phyloP scores from a whole-genome alignment of 2,113 vertebrate genomes.

The Ammodytes marinus region DNA sequence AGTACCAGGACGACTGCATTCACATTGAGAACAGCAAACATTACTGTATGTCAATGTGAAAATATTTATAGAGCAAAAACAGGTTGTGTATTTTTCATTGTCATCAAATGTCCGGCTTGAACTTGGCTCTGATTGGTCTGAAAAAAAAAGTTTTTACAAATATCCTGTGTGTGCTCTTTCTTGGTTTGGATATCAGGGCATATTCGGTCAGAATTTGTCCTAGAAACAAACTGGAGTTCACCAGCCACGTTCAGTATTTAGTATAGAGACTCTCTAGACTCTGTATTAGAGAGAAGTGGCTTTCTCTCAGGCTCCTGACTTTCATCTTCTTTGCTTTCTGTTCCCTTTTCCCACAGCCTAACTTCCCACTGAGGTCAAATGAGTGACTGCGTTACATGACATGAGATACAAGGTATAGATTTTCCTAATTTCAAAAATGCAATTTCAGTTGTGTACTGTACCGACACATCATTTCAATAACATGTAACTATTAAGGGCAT shows the following conservation, averaged over 20 bases:
- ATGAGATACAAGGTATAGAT: not conserved
- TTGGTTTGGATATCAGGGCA: not conserved
- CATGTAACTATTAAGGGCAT: too few relatives aligned
- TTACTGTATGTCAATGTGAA: not conserved
- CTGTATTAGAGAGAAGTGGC: not conserved
- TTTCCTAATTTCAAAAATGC: not conserved
- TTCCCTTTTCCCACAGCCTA: slow-evolving; percentile 48
- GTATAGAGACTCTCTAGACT: too few relatives aligned
- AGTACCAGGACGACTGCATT: not conserved
- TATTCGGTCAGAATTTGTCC: not conserved
- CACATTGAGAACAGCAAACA: not conserved
- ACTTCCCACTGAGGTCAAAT: slow-evolving; percentile 19
- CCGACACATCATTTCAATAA: too few relatives aligned
- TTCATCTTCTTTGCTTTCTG: slow-evolving; percentile 15
- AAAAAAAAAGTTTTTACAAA: not conserved
- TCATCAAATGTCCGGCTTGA: not conserved
- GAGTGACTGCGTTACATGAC: not conserved
- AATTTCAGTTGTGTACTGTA: not conserved
- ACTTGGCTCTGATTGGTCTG: not conserved
- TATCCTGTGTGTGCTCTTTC: not conserved
- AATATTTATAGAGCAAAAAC: slow-evolving; percentile 10
- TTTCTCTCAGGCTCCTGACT: rapidly evolving
- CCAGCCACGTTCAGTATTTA: too few relatives aligned
- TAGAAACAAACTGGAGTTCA: not conserved
- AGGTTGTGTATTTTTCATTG: not conserved